A percentile compares a stretch with the other conserved stretches of the same genome.
Evolutionary conservation across 2,113 vertebrate genomes (phyloP).

Genomic region (Rhinolophus sinicus): DNA sequence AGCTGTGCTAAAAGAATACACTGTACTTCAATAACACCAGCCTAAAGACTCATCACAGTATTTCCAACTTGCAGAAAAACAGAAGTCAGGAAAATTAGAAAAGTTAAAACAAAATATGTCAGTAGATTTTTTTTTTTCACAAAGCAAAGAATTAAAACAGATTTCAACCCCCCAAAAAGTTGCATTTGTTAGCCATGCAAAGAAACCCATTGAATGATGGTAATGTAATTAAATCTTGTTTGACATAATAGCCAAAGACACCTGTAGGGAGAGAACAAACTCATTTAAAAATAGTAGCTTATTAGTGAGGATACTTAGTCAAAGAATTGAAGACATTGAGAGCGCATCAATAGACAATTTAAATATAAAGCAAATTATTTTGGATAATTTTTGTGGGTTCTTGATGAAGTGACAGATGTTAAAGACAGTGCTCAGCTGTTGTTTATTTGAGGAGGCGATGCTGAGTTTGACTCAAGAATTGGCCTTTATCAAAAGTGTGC

Average conservation of each 20-base stretch:
- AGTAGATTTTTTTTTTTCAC: background rate
- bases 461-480: background rate
- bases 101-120: background rate
- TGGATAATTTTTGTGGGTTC: slow-evolving; percentile 19
- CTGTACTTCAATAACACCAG: background rate
- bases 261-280: background rate
- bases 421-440: background rate
- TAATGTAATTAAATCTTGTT: background rate
- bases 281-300: background rate
- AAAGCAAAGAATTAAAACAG: background rate
- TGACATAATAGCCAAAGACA: background rate
- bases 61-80: background rate
- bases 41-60: background rate
- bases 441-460: background rate
- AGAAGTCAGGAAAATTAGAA: background rate
- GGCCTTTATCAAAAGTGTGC: background rate
- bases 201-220: background rate
- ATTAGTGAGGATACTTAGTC: background rate
- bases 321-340: background rate
- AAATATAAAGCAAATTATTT: background rate
- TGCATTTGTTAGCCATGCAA: background rate
- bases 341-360: background rate
- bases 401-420: background rate
- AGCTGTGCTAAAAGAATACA: background rate
- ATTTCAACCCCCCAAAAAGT: background rate